These are phyloP conservation scores for Malachius bipustulatus DNA, from an alignment of 2,888 invertebrate species.

Conservation along the genomic window DNA sequence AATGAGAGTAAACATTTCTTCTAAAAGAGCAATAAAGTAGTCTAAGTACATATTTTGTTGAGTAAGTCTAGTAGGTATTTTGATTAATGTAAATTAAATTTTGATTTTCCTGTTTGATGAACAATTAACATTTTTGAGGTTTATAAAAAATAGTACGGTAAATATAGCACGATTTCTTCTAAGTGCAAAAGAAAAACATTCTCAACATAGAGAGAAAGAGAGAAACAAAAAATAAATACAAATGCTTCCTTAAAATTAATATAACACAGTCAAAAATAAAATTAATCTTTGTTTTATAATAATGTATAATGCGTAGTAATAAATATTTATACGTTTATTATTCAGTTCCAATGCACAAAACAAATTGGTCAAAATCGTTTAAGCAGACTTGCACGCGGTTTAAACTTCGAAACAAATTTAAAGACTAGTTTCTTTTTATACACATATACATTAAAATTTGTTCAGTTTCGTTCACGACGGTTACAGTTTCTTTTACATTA, in stretches of 20 bases:
- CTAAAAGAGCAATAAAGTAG: no score
- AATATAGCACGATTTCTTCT: no score
- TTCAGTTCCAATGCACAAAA: constrained; percentile 7
- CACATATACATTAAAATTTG: constrained; percentile 24
- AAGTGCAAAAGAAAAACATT: no score
- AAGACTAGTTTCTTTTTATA: constrained; percentile 30
- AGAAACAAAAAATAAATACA: constrained; percentile 31
- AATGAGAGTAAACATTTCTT: no score
- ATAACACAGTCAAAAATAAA: constrained; percentile 20
- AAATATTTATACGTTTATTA: not conserved
- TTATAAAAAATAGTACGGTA: no score
- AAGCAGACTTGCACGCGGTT: constrained; percentile 9
- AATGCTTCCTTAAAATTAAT: constrained; percentile 29
- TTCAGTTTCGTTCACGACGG: constrained; percentile 10
- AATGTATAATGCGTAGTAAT: not conserved
- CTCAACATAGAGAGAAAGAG: no score
- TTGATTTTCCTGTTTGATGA: no score
- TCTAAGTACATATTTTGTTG: no score
- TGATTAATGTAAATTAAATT: no score
- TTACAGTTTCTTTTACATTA: constrained; percentile 6
- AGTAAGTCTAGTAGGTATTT: no score
- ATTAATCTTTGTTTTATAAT: constrained; percentile 1
- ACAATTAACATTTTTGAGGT: no score
- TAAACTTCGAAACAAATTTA: constrained; percentile 18
- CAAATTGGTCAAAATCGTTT: constrained; percentile 11